phyloP scores from a whole-genome alignment of 1,140 invertebrate genomes.

The Pissodes strobi region DNA sequence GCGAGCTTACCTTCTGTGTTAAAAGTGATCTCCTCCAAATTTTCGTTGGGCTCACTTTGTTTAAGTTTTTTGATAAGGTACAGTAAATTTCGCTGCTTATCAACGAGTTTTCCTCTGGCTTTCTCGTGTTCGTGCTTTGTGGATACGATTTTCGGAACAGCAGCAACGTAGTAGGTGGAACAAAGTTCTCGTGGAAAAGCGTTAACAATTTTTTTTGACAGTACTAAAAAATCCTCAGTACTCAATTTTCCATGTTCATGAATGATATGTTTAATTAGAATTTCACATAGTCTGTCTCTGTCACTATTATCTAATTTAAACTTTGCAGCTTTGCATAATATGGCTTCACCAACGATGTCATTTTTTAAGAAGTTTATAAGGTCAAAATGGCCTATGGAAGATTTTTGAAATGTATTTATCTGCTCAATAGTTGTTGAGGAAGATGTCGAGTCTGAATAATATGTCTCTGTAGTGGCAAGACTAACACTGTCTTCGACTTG shows the following conservation, averaged over 20 bases:
- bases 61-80: conserved; percentile 10
- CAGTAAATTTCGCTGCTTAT: too few relatives aligned
- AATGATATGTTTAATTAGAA: conserved; percentile 2
- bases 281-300: conserved; percentile 13
- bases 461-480: conserved; percentile 9
- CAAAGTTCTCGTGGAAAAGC: conserved; percentile 10
- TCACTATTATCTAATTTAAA: conserved; percentile 7
- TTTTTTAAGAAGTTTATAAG: conserved; percentile 1
- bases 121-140: conserved; percentile 1
- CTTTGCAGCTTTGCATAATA: neutral
- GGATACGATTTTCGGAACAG: neutral
- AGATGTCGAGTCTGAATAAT: neutral
- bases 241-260: conserved; percentile 2
- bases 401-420: conserved; percentile 4
- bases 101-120: conserved; percentile 8
- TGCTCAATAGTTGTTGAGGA: neutral
- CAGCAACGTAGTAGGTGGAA: conserved; percentile 12
- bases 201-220: conserved; percentile 13
- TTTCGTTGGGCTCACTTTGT: neutral
- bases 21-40: neutral
- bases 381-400: conserved; percentile 6
- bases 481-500: conserved; percentile 3
- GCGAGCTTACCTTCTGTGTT: neutral
- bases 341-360: neutral
- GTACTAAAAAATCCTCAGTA: conserved; percentile 9